These are phyloP conservation scores for Rhagonycha fulva DNA, from an alignment of 2,888 invertebrate species.

Conservation along the genomic window DNA sequence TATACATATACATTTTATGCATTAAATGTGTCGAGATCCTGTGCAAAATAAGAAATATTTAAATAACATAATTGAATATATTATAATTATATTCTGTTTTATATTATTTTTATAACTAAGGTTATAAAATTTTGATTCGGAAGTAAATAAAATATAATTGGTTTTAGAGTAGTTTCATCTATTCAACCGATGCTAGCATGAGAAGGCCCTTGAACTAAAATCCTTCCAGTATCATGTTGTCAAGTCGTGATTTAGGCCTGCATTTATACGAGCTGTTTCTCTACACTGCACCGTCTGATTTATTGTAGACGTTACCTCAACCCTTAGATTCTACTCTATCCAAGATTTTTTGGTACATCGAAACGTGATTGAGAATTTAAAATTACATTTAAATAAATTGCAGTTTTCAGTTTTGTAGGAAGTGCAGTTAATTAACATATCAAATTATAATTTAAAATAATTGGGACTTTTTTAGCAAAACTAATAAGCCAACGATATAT, in stretches of 20 bases:
- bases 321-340: slow-evolving; percentile 42
- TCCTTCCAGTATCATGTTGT: slow-evolving; percentile 52
- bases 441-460: not conserved
- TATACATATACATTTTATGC: slow-evolving; percentile 3
- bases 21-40: slow-evolving; percentile 7
- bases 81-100: not conserved
- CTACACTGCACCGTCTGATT: slow-evolving; percentile 47
- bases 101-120: not conserved
- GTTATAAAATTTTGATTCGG: not conserved
- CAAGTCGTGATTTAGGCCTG: slow-evolving; percentile 53
- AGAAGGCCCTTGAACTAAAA: slow-evolving; percentile 45
- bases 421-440: not conserved
- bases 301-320: slow-evolving; percentile 51
- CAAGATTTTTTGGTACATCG: slow-evolving; percentile 43
- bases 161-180: slow-evolving; percentile 33
- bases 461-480: not conserved
- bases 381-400: slow-evolving; percentile 12
- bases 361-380: slow-evolving; percentile 33
- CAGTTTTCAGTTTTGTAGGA: not conserved
- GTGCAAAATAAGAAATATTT: not conserved
- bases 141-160: not conserved
- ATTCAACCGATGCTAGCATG: slow-evolving; percentile 39
- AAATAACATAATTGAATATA: not conserved
- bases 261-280: slow-evolving; percentile 52
- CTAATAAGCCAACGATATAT: too few relatives aligned